Conservation (phyloP, 1,140 invertebrate genomes). For the Kradibia gibbosae region DNA sequence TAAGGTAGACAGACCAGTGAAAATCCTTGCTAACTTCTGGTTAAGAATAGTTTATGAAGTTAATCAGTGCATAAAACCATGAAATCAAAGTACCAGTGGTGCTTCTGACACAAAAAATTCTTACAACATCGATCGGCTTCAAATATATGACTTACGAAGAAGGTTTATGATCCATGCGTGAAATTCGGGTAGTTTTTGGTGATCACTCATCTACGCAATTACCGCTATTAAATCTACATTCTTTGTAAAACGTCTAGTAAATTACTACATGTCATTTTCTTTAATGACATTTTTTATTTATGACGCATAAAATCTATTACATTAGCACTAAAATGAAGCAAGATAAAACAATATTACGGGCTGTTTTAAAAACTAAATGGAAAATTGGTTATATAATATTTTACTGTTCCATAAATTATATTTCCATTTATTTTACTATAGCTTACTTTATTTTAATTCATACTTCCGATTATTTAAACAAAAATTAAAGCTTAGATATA, state of each 20-base stretch:
- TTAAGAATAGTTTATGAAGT: slow-evolving; percentile 9
- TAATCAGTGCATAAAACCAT: not conserved
- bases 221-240: slow-evolving; percentile 9
- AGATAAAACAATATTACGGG: not conserved
- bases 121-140: not conserved
- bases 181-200: slow-evolving; percentile 29
- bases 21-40: not conserved
- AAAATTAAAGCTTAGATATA: too few species aligned
- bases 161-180: slow-evolving; percentile 24
- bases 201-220: slow-evolving; percentile 48
- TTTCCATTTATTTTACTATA: not conserved
- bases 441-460: not conserved
- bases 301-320: not conserved
- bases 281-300: not conserved
- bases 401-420: not conserved
- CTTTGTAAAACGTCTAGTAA: not conserved
- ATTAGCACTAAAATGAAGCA: not conserved
- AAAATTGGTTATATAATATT: not conserved
- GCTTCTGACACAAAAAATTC: not conserved
- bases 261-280: not conserved
- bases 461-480: not conserved
- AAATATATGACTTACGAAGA: not conserved
- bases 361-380: not conserved
- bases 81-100: not conserved
- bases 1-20: not conserved